Evolutionary conservation across 2,113 vertebrate genomes (phyloP), one percentile per base, ranked within the genome.

Genomic region (Fulica atra): DNA sequence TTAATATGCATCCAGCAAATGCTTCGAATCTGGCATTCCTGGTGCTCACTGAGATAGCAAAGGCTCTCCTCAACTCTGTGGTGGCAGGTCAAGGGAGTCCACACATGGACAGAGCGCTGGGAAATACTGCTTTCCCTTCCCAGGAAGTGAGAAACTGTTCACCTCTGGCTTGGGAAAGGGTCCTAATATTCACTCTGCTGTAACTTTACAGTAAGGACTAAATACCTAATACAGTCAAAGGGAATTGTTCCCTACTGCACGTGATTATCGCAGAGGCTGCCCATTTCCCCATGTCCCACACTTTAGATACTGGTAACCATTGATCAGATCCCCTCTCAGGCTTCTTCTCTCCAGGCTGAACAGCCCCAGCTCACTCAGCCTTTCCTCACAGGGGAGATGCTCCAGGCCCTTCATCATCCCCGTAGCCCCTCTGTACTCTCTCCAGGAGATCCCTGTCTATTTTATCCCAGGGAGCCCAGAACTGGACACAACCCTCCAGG

Each of bases 21-120:
- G 61, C 77, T 86, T 53, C 7, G 18, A 44, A 64, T 84, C 26
- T 35, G 19, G 40, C 74, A 92, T 95, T 94, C 90, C 95, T 95
- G 65, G 7, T 96, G 95, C 53, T 78, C 84, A 80, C 88, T 78
- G 82, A 92, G 80, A n/a, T 89, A 90, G 80, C 81, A 86, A 31
- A 88, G 74, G 38, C 38, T 69, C 69, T 53, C 31, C 6, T 8
- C 76, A 77, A 61, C 61, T 89, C 83, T 64, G 64, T 81, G 46
- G 69, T 54, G 50, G 86, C 60, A 63, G 59, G 6, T 35, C 3
- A 0, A 11, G 7, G 16, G 31, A 38, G 60, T 18, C 60, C 56
- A 14, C 2, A 3, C 46, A 50, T 33, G 11, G 10, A 1, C 12
- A 5, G 48, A 86, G 44, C 71, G 54, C 63, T 65, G 16, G 18